Conservation (phyloP, 2,113 vertebrate genomes). For the Eidolon helvum region DNA sequence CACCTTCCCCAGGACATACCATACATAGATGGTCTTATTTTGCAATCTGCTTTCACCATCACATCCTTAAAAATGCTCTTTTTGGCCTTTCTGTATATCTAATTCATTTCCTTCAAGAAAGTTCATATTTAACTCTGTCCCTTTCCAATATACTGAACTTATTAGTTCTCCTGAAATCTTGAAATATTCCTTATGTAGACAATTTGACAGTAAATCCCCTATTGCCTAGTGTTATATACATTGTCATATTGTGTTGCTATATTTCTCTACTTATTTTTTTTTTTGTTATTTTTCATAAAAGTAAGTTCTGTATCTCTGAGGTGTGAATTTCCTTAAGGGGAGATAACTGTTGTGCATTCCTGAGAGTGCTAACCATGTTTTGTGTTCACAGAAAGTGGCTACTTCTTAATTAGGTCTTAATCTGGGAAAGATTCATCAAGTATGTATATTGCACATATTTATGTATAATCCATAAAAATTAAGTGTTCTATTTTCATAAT, state of each 20-base stretch:
- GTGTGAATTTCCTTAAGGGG: neutral
- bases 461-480: neutral
- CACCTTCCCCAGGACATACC: neutral
- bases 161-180: neutral
- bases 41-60: neutral
- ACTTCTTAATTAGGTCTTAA: neutral
- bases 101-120: neutral
- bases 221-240: neutral
- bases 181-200: neutral
- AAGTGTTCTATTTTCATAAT: neutral
- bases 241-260: neutral
- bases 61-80: neutral
- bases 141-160: neutral
- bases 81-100: neutral
- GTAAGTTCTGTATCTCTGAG: neutral
- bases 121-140: neutral
- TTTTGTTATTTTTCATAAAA: neutral
- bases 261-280: neutral
- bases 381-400: neutral
- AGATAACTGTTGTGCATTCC: neutral
- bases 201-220: neutral
- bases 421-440: neutral
- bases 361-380: neutral
- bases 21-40: neutral
- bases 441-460: neutral